Percentiles rank a stretch among this genome's conserved stretches.
These are phyloP conservation scores for Pogonophryne albipinna DNA, from an alignment of 2,797 vertebrate species.

Conservation along the genomic window DNA sequence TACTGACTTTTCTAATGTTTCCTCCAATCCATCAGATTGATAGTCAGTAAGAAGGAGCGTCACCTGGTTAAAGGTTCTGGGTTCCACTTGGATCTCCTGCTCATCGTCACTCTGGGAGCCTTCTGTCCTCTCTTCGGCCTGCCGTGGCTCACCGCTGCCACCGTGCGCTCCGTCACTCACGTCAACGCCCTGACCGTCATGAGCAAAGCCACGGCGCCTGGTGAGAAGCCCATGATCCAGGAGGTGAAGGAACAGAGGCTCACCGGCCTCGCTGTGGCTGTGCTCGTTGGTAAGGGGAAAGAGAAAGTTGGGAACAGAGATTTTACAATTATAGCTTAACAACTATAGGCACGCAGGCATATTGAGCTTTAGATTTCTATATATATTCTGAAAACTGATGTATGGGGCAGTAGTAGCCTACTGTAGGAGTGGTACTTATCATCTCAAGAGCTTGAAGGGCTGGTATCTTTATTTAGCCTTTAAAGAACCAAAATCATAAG, in stretches of 20 bases:
- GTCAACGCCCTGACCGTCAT: slow-evolving; percentile 98
- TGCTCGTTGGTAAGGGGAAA: slow-evolving; percentile 90
- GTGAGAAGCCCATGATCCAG: slow-evolving; percentile 93
- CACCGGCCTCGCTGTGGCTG: slow-evolving; percentile 91
- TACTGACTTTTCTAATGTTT: background rate
- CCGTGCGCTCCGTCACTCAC: slow-evolving; percentile 95
- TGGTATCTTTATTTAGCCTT: background rate
- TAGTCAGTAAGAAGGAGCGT: slow-evolving; percentile 97
- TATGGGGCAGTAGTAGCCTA: background rate
- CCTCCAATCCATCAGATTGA: slow-evolving; percentile 84
- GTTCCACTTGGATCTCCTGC: slow-evolving; percentile 96
- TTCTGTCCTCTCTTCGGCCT: slow-evolving; percentile 95
- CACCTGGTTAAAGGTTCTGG: slow-evolving; percentile 94
- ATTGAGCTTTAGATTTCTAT: background rate
- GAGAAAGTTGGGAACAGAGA: background rate
- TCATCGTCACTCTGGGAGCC: slow-evolving; percentile 94
- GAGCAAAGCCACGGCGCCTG: slow-evolving; percentile 96
- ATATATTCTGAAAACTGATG: background rate
- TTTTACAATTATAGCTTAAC: background rate
- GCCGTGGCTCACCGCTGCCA: slow-evolving; percentile 97
- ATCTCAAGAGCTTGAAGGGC: background rate
- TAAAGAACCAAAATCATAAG: background rate
- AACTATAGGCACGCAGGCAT: background rate
- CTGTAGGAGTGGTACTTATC: background rate
- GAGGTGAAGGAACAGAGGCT: slow-evolving; percentile 93